phyloP scores from a whole-genome alignment of 1,140 invertebrate species.

The Triops longicaudatus region DNA sequence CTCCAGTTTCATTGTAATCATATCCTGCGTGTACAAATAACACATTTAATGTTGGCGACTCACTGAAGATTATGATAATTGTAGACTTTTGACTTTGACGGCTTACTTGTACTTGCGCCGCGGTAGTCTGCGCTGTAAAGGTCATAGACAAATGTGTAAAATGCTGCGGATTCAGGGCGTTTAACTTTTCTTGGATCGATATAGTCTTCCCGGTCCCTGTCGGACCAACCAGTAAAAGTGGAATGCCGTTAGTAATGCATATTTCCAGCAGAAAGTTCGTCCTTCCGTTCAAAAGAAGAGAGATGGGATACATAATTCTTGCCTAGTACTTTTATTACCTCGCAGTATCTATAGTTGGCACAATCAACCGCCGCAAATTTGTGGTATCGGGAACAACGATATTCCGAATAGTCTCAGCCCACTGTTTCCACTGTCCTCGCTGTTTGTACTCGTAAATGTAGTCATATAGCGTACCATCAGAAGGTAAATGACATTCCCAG shows the following conservation, averaged over 20 bases:
- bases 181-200: constrained; percentile 79
- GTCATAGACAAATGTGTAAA: constrained; percentile 74
- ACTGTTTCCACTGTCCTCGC: constrained; percentile 42
- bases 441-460: constrained; percentile 55
- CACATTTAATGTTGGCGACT: neutral
- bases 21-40: constrained; percentile 49
- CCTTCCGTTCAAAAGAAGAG: constrained; percentile 31
- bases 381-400: constrained; percentile 41
- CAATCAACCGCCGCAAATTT: constrained; percentile 63
- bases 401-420: constrained; percentile 41
- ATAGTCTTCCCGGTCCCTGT: constrained; percentile 89
- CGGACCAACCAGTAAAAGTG: constrained; percentile 72
- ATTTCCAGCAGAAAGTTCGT: constrained; percentile 52
- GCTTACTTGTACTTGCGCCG: constrained; percentile 72
- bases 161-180: constrained; percentile 58
- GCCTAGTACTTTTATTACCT: constrained; percentile 46
- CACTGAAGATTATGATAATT: no score
- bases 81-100: constrained; percentile 21
- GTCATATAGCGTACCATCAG: constrained; percentile 66
- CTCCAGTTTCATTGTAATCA: constrained; percentile 75
- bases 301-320: neutral
- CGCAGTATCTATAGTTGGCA: constrained; percentile 76
- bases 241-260: constrained; percentile 56
- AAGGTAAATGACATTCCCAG: constrained; percentile 60
- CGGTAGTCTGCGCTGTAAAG: constrained; percentile 79